Evolutionary conservation across 2,888 invertebrate species (phyloP), one percentile per base, ranked within the genome.

Genomic region (Drosophila percnosoma): DNA sequence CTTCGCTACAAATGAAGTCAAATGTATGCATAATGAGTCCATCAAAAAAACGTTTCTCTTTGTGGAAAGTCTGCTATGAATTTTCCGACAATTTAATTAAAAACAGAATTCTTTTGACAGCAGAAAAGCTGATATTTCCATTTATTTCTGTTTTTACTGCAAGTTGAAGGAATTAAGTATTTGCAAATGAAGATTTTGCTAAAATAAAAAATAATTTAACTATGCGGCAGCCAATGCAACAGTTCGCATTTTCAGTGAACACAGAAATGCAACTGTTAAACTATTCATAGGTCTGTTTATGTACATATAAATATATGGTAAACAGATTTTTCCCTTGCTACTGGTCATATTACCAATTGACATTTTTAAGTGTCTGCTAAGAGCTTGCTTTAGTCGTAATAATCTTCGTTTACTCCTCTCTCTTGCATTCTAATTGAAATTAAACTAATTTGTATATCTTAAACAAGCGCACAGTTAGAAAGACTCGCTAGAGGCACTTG

Each of bases 371-470:
- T 70, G 78, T 45, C 78, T 82, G 75, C 74, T 67, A 89, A 85
- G 85, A 80, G 89, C 74, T 64, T 68, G 55, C 38, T 54, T 60
- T 48, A 42, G 57, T 52, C 21, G 40, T 18, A 58, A n/a, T 42
- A 48, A 57, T 31, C 45, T 64, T 64, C 36, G 27, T 62, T 52
- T 58, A 63, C 66, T 72, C 21, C 65, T 40, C 65, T 55, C 72
- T 38, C 36, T 63, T 75, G 75, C 61, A 87, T 73, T 80, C 80
- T 70, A 82, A 89, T 86, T 89, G 77, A 81, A 90, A 86, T 90
- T 87, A 88, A 90, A 88, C 89, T 87, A 87, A 87, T 90, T 87
- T 87, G 79, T 79, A 79, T 83, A 83, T 89, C 81, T 88, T 79
- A 83, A 88, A 68, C 78, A 79, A 71, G 73, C 73, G 21, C 21